phyloP scores from a whole-genome alignment of 2,797 vertebrate species.

The Vireo griseus region DNA sequence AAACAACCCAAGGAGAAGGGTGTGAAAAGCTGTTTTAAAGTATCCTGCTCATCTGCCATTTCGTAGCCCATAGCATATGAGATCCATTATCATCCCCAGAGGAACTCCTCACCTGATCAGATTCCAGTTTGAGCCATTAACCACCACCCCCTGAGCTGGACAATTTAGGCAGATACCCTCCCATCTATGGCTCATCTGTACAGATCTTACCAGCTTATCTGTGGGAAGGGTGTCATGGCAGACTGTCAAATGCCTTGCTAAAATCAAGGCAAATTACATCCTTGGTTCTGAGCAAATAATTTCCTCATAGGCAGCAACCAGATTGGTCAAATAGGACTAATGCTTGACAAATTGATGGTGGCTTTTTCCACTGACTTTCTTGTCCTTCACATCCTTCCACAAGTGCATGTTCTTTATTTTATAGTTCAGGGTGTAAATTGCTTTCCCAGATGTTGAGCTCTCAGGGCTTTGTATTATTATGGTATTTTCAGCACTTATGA shows the following conservation, averaged over 20 bases:
- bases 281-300: background rate
- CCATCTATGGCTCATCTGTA: background rate
- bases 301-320: background rate
- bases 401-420: background rate
- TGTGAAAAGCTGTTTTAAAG: background rate
- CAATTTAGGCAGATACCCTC: background rate
- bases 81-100: fast-evolving
- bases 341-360: background rate
- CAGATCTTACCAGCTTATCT: background rate
- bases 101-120: background rate
- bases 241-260: background rate
- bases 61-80: background rate
- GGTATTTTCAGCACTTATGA: background rate
- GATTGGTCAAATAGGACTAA: background rate
- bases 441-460: background rate
- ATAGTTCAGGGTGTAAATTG: background rate
- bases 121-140: background rate
- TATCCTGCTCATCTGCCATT: background rate
- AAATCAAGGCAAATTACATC: background rate
- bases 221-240: background rate
- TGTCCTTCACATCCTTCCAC: background rate
- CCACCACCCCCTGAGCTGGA: background rate
- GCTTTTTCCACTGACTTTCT: background rate
- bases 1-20: background rate
- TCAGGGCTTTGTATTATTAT: background rate